Conservation (phyloP, 2,888 invertebrate genomes). For the Rhynchonema sp. region DNA sequence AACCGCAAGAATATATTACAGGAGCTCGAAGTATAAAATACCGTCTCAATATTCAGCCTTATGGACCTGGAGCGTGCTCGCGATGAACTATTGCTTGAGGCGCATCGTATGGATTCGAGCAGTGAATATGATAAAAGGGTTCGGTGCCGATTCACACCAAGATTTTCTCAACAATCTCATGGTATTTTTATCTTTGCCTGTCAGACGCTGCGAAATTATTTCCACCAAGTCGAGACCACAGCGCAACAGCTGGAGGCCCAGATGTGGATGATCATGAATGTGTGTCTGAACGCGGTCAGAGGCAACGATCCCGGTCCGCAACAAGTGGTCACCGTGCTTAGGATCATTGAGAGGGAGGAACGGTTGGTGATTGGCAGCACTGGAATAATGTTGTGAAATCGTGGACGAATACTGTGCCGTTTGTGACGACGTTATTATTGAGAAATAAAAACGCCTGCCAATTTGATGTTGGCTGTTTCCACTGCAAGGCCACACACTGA, state of each 20-base stretch:
- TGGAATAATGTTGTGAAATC: too few species aligned
- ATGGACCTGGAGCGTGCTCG: constrained; percentile 87
- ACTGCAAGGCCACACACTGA: too few species aligned
- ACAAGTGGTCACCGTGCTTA: constrained; percentile 67
- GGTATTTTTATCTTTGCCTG: constrained; percentile 4
- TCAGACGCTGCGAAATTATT: constrained; percentile 70
- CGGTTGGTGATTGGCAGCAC: constrained; percentile 39
- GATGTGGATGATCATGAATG: constrained; percentile 61
- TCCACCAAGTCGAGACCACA: constrained; percentile 76
- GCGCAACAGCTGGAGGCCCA: constrained; percentile 43
- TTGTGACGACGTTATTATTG: too few species aligned
- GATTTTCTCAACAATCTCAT: too few species aligned
- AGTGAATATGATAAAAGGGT: constrained; percentile 17
- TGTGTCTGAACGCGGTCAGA: constrained; percentile 76
- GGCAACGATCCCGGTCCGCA: constrained; percentile 49
- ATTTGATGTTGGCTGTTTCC: too few species aligned
- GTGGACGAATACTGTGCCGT: too few species aligned
- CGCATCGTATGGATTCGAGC: constrained; percentile 78
- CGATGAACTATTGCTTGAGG: constrained; percentile 78
- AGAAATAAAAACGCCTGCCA: too few species aligned
- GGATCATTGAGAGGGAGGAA: constrained; percentile 91
- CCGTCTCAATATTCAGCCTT: constrained; percentile 40
- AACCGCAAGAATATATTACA: too few species aligned
- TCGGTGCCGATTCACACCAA: too few species aligned
- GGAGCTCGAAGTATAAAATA: too few species aligned